Base-by-base conservation (phyloP, 2,888 invertebrate species). In the Phlogophora meticulosa region DNA sequence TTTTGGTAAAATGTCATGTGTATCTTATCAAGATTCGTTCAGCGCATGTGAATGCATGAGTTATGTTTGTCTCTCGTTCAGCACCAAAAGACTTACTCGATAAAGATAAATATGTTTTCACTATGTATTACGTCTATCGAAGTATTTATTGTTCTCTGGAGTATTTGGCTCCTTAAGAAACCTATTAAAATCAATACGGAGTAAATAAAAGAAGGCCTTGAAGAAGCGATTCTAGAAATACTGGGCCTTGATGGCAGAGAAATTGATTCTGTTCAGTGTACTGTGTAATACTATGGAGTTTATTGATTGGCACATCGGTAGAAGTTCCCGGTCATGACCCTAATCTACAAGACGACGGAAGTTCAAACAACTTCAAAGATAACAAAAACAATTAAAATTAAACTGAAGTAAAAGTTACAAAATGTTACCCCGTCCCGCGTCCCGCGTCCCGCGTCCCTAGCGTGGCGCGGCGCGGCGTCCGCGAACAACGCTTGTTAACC, bases 401-500 rank as follows among this genome's bases (percentile, higher is more conserved):
- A 70, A 58, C n/a, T 32, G 32, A 28, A 24, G 20, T 52, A 59
- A 74, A 52, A 72, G 63, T 62, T 48, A 24, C 36, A 43, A 40
- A 43, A 36, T 15, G 15, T 15, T 32, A 17, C 15, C 10, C 36
- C 71, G 13, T 34, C 42, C 42, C 72, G 28, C 24, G 46, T 3
- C 38, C 53, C 61, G 20, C 43, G 52, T 34, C 45, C 48, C 48
- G 22, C 32, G 43, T n/a, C n/a, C n/a, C n/a, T n/a, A n/a, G n/a
- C n/a, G n/a, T n/a, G n/a, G n/a, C n/a, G 28, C 28, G 28, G 46
- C 38, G 49, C 55, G 34, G 55, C 52, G 28, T 48, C 59, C 65
- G 56, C 61, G 46, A 62, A 71, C 55, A 51, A 46, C 61, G 72
- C 67, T 80, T 83, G 76, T 72, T 79, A 79, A 72, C 70, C 57